These are phyloP conservation scores for Falco punctatus DNA, from an alignment of 2,113 vertebrate genomes.

Conservation along the genomic window DNA sequence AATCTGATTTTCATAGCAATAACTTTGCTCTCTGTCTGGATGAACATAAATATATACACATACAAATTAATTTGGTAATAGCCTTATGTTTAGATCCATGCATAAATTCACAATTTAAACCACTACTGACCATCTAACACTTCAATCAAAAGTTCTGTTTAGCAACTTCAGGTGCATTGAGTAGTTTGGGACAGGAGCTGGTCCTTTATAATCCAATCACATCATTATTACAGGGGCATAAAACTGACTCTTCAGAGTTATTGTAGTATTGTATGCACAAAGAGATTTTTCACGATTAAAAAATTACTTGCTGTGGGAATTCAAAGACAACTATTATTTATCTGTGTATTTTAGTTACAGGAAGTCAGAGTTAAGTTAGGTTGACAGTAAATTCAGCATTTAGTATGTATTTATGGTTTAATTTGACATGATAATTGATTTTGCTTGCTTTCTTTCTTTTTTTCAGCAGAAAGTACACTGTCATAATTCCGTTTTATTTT, in stretches of 20 bases:
- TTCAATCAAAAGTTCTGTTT: not conserved
- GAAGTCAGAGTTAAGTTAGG: not conserved
- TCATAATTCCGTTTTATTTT: conserved; percentile 43
- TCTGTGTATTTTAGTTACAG: not conserved
- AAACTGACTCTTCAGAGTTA: not conserved
- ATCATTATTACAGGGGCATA: not conserved
- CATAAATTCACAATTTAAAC: not conserved
- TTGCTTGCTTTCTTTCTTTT: not conserved
- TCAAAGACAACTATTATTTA: not conserved
- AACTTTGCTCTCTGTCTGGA: not conserved
- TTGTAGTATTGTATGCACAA: not conserved
- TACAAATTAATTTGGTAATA: not conserved
- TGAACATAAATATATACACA: not conserved
- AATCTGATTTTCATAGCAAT: not conserved
- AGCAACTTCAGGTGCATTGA: not conserved
- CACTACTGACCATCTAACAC: not conserved
- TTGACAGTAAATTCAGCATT: not conserved
- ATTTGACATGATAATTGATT: conserved; percentile 13
- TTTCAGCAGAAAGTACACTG: conserved; percentile 10
- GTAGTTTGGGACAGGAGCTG: not conserved
- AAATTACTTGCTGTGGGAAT: not conserved
- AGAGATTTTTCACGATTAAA: not conserved
- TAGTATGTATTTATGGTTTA: not conserved
- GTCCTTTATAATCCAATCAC: not conserved
- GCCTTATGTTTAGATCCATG: not conserved